Evolutionary conservation across 92 coral and sea anemone genomes (phyloP), one percentile per base, ranked within the genome.

Genomic region (Metridium senile): DNA sequence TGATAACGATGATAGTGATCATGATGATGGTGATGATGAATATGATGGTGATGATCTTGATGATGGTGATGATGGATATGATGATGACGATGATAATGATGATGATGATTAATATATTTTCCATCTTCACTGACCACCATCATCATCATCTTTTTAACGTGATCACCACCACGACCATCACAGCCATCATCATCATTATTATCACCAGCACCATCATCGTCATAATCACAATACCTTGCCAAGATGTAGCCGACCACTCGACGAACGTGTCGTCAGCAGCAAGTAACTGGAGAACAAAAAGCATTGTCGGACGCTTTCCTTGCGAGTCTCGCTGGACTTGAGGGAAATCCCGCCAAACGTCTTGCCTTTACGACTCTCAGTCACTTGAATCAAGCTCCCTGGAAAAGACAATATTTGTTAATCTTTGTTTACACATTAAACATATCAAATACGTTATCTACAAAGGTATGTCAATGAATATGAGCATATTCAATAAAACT

Each of bases 351-450:
- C 97, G 19, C 97, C 98, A 75, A 95, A 92, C 30, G 96, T 76
- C 75, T 95, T 95, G 13, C 89, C 91, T 79, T 93, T 93, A 32
- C 85, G 79, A 72, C 86, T 89, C 72, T 91, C 98, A 31, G 88
- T 86, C 18, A 95, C 88, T 72, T 95, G 97, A 81, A 95, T 92
- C 35, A 95, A 81, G 65, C 86, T 92, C n/a, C 99, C 99, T 95
- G 3, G 6, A 66, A 74, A 64, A 18, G 61, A 58, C 6, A 58
- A 58, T 58, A 21, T 7, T 16, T 45, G 51, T 45, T 45, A 26
- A 58, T 1, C 9, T 1, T 17, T 4, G 65, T 10, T n/a, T n/a
- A n/a, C n/a, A n/a, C n/a, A n/a, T n/a, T n/a, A n/a, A n/a, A n/a
- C n/a, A n/a, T n/a, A n/a, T n/a, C n/a, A n/a, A n/a, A n/a, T n/a